phyloP scores from a whole-genome alignment of 1,140 invertebrate genomes.

The Ceratina australensis region DNA sequence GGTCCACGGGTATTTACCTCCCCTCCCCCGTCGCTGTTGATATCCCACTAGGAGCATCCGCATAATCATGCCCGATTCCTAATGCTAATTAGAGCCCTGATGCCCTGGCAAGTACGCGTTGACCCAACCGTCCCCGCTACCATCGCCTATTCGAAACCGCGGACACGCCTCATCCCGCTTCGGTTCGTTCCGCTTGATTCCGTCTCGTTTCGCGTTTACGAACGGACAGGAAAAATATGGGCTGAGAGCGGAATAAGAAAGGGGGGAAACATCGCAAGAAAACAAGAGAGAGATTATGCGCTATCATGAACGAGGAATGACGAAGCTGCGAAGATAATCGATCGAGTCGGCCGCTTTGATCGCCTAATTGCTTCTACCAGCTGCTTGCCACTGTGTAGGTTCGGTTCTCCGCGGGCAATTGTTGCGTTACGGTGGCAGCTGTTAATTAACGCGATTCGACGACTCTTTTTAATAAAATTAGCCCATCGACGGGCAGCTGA shows the following conservation, averaged over 20 bases:
- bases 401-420: background rate
- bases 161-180: slow-evolving; percentile 37
- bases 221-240: slow-evolving; percentile 9
- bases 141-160: slow-evolving; percentile 45
- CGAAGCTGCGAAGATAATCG: slow-evolving; percentile 31
- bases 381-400: slow-evolving; percentile 1
- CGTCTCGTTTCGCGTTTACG: slow-evolving; percentile 17
- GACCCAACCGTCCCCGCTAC: slow-evolving; percentile 59
- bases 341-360: slow-evolving; percentile 39
- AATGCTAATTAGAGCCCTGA: slow-evolving; percentile 77
- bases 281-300: slow-evolving; percentile 24
- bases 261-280: slow-evolving; percentile 1
- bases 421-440: background rate
- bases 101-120: slow-evolving; percentile 68
- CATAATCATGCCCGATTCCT: slow-evolving; percentile 77
- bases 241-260: background rate
- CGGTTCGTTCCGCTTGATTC: slow-evolving; percentile 32
- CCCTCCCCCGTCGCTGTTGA: slow-evolving; percentile 55
- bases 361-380: slow-evolving; percentile 22
- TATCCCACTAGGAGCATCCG: slow-evolving; percentile 72
- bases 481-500: too few relatives aligned
- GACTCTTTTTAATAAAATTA: too few relatives aligned
- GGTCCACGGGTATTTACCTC: background rate
- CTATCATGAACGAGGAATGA: slow-evolving; percentile 41
- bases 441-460: too few relatives aligned